Evolutionary conservation across 2,888 invertebrate species (phyloP).

Genomic region (Caenorhabditis sinica): DNA sequence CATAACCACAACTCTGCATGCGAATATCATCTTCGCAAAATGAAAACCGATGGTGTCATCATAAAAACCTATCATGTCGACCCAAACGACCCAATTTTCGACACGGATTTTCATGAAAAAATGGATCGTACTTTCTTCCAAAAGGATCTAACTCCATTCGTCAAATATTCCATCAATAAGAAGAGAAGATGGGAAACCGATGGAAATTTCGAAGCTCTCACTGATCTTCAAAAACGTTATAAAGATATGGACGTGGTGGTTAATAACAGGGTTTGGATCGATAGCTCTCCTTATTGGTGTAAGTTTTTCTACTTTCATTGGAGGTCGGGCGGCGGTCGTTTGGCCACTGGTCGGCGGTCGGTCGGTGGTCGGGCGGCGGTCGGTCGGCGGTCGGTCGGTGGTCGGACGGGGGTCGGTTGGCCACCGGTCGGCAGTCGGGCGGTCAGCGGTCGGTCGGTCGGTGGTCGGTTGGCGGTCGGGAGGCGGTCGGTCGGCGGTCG

Average conservation of each 20-base stretch:
- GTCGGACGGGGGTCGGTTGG: too few relatives aligned
- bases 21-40: conserved; percentile 14
- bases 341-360: too few relatives aligned
- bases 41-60: conserved; percentile 17
- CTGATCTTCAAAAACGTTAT: conserved; percentile 4
- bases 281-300: conserved; percentile 9
- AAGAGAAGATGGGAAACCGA: conserved; percentile 30
- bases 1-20: conserved; percentile 13
- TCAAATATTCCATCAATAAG: conserved; percentile 28
- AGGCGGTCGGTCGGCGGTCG: too few relatives aligned
- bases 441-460: too few relatives aligned
- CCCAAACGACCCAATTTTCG: conserved; percentile 4
- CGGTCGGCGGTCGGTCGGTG: too few relatives aligned
- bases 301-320: neutral
- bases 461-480: too few relatives aligned
- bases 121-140: conserved; percentile 13
- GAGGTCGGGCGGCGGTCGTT: too few relatives aligned
- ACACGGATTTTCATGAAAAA: conserved; percentile 14
- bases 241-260: conserved; percentile 11
- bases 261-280: conserved; percentile 5
- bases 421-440: too few relatives aligned
- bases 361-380: too few relatives aligned
- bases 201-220: neutral
- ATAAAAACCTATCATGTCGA: conserved; percentile 31
- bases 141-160: conserved; percentile 23